Base-by-base conservation (phyloP, 2,888 invertebrate genomes). In the Acanthosepion pharaonis region DNA sequence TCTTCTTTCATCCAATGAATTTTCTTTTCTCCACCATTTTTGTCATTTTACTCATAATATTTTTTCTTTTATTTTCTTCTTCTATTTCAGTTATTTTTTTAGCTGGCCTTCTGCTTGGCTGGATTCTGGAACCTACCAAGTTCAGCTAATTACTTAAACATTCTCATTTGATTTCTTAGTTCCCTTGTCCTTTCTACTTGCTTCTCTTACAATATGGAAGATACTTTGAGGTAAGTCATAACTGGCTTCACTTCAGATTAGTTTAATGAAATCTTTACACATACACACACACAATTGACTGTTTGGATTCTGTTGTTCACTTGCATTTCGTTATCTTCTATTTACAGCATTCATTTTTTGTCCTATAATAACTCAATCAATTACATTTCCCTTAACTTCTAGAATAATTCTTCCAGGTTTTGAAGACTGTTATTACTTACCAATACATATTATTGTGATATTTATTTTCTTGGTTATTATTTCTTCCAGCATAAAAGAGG, bases 41-140 rank as follows among this genome's bases (percentile, higher is more conserved):
- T 78, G n/a, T n/a, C 78, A 78, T 78, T 78, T 78, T 28, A 28
- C 28, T 78, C 78, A 64, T 64, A 33, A n/a, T 33, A 42, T 78
- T 15, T 78, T 78, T n/a, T 78, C 15, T 78, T n/a, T 78, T 48
- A 25, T 51, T 92, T 92, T 92, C 51, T 92, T 92, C 51, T 92
- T 92, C 92, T 48, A 48, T 92, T 92, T 49, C 92, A 92, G 92
- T 92, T 92, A 78, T 78, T 78, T 92, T 48, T 92, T 92, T 92
- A 92, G 92, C 49, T 92, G 92, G 48, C 92, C 51, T 28, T 51
- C 92, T 92, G 92, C 92, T 92, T 92, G 92, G 92, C 51, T 92
- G 48, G 92, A 92, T 92, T 92, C 92, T 49, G 92, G 92, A 48
- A 92, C 92, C 92, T 20, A 92, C 92, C 49, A 49, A 92, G 51